These are phyloP conservation scores for Malachius bipustulatus DNA, from an alignment of 2,888 invertebrate species.

Conservation along the genomic window DNA sequence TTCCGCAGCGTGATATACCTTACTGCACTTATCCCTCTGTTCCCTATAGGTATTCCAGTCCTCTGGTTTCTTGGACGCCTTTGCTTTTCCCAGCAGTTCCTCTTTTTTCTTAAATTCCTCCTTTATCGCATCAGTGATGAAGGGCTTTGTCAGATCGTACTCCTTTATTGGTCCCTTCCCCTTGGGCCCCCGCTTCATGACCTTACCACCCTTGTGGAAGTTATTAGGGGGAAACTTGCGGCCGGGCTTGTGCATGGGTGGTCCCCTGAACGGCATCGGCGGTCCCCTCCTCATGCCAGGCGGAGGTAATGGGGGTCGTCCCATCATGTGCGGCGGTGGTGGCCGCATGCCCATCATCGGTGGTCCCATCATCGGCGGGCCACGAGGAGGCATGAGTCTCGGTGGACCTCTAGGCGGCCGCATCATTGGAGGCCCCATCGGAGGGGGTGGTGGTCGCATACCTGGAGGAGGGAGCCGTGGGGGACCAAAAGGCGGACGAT, in stretches of 20 bases:
- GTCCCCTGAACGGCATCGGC: not conserved
- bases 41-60: conserved; percentile 46
- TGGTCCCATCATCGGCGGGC: conserved; percentile 17
- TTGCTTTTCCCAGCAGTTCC: conserved; percentile 40
- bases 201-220: conserved; percentile 27
- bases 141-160: conserved; percentile 42
- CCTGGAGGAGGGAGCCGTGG: conserved; percentile 16
- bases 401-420: conserved; percentile 19
- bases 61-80: conserved; percentile 39
- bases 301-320: conserved; percentile 23
- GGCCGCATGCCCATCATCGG: conserved; percentile 24
- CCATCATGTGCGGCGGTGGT: conserved; percentile 25
- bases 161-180: conserved; percentile 24
- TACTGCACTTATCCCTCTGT: conserved; percentile 46
- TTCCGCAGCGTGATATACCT: conserved; percentile 43
- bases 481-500: conserved; percentile 12
- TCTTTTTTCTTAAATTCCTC: conserved; percentile 42
- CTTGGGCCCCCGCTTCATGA: conserved; percentile 24
- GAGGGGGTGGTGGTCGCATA: conserved; percentile 23
- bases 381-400: conserved; percentile 14
- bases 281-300: conserved; percentile 19
- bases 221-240: conserved; percentile 14
- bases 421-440: conserved; percentile 25
- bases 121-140: conserved; percentile 45
- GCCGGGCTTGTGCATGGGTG: conserved; percentile 10